A percentile compares a stretch with the other conserved stretches of the same genome.
Evolutionary conservation across 1,140 invertebrate genomes (phyloP).

Genomic region (Drosophila pandora): DNA sequence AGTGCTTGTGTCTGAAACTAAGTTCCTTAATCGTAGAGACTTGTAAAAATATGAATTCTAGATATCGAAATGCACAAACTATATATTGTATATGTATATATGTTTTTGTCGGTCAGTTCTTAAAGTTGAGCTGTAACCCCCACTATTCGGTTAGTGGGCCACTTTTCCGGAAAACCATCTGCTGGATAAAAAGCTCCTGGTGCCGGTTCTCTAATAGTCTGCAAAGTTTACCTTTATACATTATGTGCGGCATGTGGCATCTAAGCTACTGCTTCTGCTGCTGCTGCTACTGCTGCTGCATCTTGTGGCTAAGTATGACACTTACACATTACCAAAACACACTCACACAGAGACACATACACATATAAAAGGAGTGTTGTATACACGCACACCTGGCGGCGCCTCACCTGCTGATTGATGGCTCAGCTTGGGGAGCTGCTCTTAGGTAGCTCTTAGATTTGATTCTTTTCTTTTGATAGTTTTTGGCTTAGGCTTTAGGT

Average conservation of each 20-base stretch:
- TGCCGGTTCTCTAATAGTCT: slow-evolving; percentile 24
- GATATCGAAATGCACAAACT: slow-evolving; percentile 18
- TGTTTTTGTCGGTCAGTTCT: slow-evolving; percentile 25
- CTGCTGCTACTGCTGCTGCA: slow-evolving; percentile 16
- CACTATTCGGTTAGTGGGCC: background rate
- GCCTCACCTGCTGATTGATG: slow-evolving; percentile 4
- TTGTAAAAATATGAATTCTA: slow-evolving; percentile 36
- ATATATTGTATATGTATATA: background rate
- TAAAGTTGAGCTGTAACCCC: slow-evolving; percentile 20
- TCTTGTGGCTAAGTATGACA: slow-evolving; percentile 37
- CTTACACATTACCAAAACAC: slow-evolving; percentile 39
- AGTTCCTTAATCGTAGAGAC: slow-evolving; percentile 25
- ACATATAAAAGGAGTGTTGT: slow-evolving; percentile 39
- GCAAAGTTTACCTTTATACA: slow-evolving; percentile 35
- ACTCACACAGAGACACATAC: slow-evolving; percentile 7
- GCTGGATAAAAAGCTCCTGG: slow-evolving; percentile 24
- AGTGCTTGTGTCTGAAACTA: slow-evolving; percentile 24
- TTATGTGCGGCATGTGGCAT: slow-evolving; percentile 15
- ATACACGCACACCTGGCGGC: slow-evolving; percentile 12
- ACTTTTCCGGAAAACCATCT: slow-evolving; percentile 16
- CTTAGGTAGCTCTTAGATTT: slow-evolving; percentile 25
- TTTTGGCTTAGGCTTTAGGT: slow-evolving; percentile 30
- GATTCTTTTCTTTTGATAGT: slow-evolving; percentile 35
- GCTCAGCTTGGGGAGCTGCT: slow-evolving; percentile 13
- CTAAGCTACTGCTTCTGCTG: slow-evolving; percentile 3